Base-by-base conservation (phyloP, 1,140 invertebrate genomes). In the Caenorhabditis briggsae region DNA sequence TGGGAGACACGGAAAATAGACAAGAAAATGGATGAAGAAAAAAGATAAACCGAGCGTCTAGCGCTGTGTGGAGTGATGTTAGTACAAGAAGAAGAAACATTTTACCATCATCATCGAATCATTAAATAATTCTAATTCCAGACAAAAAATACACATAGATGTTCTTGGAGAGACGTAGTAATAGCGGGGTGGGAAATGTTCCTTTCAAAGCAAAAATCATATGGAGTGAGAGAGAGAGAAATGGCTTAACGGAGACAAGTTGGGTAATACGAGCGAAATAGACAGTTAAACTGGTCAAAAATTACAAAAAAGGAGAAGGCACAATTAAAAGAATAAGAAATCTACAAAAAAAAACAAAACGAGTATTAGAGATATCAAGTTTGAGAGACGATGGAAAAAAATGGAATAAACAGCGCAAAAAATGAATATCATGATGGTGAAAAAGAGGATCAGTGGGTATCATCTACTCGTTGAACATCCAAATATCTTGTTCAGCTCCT, bases 401-500 rank as follows among this genome's bases (percentile, higher is more conserved):
- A 55, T 2, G 43, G 12, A n/a, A 7, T 1, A 12, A 20, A 2
- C 14, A n/a, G 41, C 12, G 9, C 25, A 25, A 25, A 65, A 82
- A 43, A 56, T 61, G 33, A 50, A 58, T 83, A 43, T 41, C 33
- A 65, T 58, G 58, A 84, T 33, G 46, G 33, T 9, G 23, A 41
- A 50, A 9, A n/a, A 14, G 16, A 41, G 64, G 41, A 16, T 8
- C 25, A 58, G 25, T 9, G 7, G 23, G 7, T 2, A 46, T 78
- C 9, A 56, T 2, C 82, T 55, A 86, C 41, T 82, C 43, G 46
- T 74, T 87, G 78, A 82, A 88, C n/a, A 25, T 2, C 97, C 97
- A 99, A 95, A 96, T 96, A 91, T 98, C 97, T 93, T 97, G 97
- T 93, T 98, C 97, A 93, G 98, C 98, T 82, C 97, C 97, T 94